A percentile compares a stretch with the other conserved stretches of the same genome.
These are phyloP conservation scores for Dermatemys mawii DNA, from an alignment of 2,113 vertebrate genomes.

Conservation along the genomic window DNA sequence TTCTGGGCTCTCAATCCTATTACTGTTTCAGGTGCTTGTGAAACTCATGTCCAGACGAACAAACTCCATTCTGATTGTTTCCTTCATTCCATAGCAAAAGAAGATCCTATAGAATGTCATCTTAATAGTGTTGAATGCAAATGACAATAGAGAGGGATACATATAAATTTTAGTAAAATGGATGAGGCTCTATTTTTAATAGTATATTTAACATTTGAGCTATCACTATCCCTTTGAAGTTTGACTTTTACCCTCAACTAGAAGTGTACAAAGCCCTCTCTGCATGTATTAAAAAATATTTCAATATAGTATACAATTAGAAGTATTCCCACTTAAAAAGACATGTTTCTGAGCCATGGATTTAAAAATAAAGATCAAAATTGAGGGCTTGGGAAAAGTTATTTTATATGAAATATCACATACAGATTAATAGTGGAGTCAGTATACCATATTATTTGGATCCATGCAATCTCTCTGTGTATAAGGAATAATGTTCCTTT, in stretches of 20 bases:
- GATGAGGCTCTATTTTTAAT: neutral
- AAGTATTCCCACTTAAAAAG: neutral
- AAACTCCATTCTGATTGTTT: neutral
- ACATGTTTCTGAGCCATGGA: neutral
- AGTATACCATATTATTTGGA: slow-evolving; percentile 35
- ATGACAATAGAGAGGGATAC: neutral
- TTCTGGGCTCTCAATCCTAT: neutral
- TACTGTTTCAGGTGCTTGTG: neutral
- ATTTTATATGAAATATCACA: slow-evolving; percentile 72
- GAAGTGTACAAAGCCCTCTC: neutral
- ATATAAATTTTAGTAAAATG: neutral
- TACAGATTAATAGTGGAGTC: slow-evolving; percentile 69
- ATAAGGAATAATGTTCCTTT: slow-evolving; percentile 63
- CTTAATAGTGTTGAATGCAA: neutral
- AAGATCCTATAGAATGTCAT: neutral
- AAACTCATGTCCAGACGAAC: neutral
- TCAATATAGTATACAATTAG: neutral
- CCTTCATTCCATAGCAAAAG: neutral
- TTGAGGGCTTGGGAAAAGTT: slow-evolving; percentile 53
- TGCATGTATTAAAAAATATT: neutral
- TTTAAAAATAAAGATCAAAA: neutral
- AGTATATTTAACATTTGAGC: neutral
- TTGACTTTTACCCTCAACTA: neutral
- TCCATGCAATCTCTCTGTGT: neutral
- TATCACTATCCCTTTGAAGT: neutral